Conservation (phyloP, 2,113 vertebrate genomes). For the Numida meleagris region DNA sequence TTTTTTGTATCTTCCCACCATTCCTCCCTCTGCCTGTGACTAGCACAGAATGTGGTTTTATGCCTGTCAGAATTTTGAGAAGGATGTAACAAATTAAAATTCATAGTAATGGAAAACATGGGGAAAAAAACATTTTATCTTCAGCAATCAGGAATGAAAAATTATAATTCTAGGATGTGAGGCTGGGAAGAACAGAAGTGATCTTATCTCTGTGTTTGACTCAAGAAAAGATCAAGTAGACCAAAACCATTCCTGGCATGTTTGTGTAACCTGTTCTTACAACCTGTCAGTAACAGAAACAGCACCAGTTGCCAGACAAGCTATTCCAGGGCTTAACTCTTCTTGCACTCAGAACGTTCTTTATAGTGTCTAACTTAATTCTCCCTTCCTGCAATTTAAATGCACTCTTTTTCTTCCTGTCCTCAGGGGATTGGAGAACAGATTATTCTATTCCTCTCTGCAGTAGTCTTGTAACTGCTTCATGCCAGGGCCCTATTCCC, state of each 20-base stretch:
- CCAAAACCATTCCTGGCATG: conserved; percentile 48
- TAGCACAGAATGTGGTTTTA: conserved; percentile 15
- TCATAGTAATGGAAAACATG: not conserved
- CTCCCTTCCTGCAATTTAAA: conserved; percentile 43
- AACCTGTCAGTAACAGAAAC: conserved; percentile 57
- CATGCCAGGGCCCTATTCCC: rapidly evolving
- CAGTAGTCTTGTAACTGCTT: not conserved
- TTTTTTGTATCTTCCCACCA: not conserved
- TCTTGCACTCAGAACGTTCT: not conserved
- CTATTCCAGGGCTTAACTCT: conserved; percentile 30
- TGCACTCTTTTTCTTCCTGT: conserved; percentile 21
- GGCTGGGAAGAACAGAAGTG: not conserved
- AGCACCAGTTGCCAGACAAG: not conserved
- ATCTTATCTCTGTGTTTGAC: conserved; percentile 50
- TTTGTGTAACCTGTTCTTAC: conserved; percentile 59
- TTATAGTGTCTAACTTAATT: conserved; percentile 44
- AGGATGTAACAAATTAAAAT: not conserved
- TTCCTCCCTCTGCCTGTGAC: not conserved
- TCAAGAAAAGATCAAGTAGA: conserved; percentile 42
- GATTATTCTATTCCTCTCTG: not conserved
- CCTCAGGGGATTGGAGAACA: not conserved
- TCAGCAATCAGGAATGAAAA: not conserved
- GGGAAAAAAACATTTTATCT: not conserved
- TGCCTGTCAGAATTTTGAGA: conserved; percentile 7
- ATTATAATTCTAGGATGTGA: conserved; percentile 33